phyloP scores from a whole-genome alignment of 1,140 invertebrate genomes.

The Drosophila erecta region DNA sequence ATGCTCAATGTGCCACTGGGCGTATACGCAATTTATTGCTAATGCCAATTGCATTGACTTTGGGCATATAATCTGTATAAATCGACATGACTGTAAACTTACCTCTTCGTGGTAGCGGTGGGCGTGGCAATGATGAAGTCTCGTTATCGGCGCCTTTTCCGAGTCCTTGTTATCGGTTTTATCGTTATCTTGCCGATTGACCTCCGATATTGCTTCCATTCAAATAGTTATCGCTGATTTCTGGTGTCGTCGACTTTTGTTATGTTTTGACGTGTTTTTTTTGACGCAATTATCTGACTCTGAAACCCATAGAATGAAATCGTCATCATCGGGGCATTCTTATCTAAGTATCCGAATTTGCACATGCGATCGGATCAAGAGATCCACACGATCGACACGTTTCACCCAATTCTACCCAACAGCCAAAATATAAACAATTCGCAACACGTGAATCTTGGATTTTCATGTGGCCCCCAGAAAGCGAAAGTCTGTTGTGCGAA shows the following conservation, averaged over 20 bases:
- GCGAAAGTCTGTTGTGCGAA: slow-evolving; percentile 8
- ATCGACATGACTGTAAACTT: neutral
- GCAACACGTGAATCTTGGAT: slow-evolving; percentile 32
- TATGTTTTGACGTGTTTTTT: neutral
- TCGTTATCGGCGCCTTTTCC: slow-evolving; percentile 15
- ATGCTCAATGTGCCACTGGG: neutral
- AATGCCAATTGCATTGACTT: too few species aligned
- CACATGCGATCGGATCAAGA: slow-evolving; percentile 4
- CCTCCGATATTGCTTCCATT: slow-evolving; percentile 71
- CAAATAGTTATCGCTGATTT: slow-evolving; percentile 57
- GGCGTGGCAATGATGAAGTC: slow-evolving; percentile 29
- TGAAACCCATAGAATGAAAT: slow-evolving; percentile 10
- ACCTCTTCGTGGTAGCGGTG: slow-evolving; percentile 30
- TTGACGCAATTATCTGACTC: neutral
- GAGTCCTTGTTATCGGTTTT: slow-evolving; percentile 11
- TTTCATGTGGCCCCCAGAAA: slow-evolving; percentile 24
- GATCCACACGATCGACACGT: slow-evolving; percentile 18
- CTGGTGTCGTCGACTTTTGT: slow-evolving; percentile 7
- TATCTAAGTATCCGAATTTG: neutral
- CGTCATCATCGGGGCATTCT: neutral
- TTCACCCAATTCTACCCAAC: slow-evolving; percentile 36
- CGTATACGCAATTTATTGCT: slow-evolving; percentile 1
- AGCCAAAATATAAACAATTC: slow-evolving; percentile 42
- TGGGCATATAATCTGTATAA: too few species aligned
- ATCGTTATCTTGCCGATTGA: slow-evolving; percentile 16